phyloP scores from a whole-genome alignment of 2,113 vertebrate genomes.

The Daphoenositta chrysoptera region DNA sequence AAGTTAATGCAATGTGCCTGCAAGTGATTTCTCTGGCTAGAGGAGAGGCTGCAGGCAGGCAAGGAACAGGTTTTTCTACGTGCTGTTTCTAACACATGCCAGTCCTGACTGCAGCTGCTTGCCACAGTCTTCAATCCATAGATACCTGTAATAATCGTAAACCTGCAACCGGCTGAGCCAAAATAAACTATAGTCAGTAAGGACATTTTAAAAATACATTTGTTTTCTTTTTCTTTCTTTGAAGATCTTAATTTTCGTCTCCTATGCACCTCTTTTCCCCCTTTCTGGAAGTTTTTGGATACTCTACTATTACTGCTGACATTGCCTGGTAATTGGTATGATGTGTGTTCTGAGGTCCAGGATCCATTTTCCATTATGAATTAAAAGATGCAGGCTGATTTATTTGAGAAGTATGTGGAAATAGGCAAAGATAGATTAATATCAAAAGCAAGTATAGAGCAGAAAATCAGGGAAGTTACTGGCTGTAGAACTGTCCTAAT shows the following conservation, averaged over 20 bases:
- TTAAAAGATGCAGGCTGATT: neutral
- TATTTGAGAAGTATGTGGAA: neutral
- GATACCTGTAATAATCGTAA: neutral
- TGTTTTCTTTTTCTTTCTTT: neutral
- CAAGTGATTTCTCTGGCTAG: neutral
- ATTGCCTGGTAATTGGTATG: neutral
- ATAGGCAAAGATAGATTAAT: neutral
- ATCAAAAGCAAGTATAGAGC: neutral
- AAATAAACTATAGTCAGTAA: neutral
- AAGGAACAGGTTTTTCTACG: neutral
- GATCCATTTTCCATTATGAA: neutral
- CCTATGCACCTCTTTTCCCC: neutral
- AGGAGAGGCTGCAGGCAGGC: neutral
- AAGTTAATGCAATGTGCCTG: neutral
- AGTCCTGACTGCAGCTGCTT: neutral
- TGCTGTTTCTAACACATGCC: neutral
- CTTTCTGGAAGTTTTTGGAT: neutral
- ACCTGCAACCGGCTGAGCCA: neutral
- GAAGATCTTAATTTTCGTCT: neutral
- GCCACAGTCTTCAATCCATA: neutral
- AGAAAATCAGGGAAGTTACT: neutral
- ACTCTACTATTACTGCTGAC: neutral
- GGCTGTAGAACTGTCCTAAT: neutral
- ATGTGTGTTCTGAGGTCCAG: neutral
- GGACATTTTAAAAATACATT: neutral